phyloP scores from a whole-genome alignment of 1,140 invertebrate species.

The Ceratina calcarata region DNA sequence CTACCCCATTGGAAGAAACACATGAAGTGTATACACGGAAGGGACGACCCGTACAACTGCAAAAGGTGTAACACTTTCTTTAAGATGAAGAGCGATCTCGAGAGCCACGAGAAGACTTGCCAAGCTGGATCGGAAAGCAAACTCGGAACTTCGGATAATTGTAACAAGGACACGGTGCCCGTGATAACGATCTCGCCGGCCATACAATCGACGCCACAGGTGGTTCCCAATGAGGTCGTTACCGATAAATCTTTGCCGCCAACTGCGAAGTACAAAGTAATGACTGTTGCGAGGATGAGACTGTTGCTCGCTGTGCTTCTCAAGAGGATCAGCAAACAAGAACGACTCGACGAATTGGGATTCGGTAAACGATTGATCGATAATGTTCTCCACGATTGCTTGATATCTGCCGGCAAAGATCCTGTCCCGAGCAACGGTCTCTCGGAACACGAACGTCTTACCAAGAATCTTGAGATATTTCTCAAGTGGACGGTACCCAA shows the following conservation, averaged over 20 bases:
- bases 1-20: conserved; percentile 91
- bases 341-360: conserved; percentile 87
- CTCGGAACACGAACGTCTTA: conserved; percentile 83
- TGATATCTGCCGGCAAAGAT: conserved; percentile 86
- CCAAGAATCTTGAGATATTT: conserved; percentile 87
- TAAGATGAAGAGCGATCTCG: conserved; percentile 87
- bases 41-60: conserved; percentile 87
- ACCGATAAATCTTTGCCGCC: conserved; percentile 78
- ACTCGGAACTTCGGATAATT: conserved; percentile 58
- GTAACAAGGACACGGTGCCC: conserved; percentile 64
- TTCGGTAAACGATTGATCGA: conserved; percentile 91
- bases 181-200: conserved; percentile 81
- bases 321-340: conserved; percentile 90
- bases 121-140: conserved; percentile 69
- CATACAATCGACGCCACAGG: background rate
- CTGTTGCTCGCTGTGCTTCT: conserved; percentile 88
- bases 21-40: conserved; percentile 90
- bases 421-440: conserved; percentile 82
- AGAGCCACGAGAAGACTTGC: conserved; percentile 83
- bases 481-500: conserved; percentile 90
- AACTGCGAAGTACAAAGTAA: conserved; percentile 71
- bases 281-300: conserved; percentile 88
- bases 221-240: conserved; percentile 82
- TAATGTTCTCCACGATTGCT: conserved; percentile 88
- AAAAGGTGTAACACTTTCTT: conserved; percentile 87